Evolutionary conservation across 2,888 invertebrate species (phyloP).

Genomic region (Caenorhabditis panamensis): DNA sequence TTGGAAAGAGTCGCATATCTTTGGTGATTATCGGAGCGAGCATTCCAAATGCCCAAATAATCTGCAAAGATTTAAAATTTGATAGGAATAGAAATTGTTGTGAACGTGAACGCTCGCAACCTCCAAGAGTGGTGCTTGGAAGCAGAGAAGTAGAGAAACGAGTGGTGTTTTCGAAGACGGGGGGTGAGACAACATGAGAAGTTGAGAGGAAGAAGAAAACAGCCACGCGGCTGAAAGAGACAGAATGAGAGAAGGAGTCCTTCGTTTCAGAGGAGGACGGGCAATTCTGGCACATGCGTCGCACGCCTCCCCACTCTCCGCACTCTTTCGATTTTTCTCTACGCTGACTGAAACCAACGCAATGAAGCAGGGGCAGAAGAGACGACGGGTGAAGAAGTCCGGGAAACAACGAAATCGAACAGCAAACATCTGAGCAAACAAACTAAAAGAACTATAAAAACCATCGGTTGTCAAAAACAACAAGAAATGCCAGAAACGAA

Average conservation of each 20-base stretch:
- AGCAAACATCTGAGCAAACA: not conserved
- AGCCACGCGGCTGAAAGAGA: conserved; percentile 53
- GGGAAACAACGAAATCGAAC: not conserved
- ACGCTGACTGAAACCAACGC: conserved; percentile 2
- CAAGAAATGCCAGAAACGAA: too few relatives aligned
- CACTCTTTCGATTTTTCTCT: conserved; percentile 21
- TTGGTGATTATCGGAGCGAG: conserved; percentile 77
- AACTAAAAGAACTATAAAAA: not conserved
- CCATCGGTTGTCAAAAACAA: conserved; percentile 35
- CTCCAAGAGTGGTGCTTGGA: not conserved
- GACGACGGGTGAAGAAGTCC: too few relatives aligned
- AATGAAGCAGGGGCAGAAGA: too few relatives aligned
- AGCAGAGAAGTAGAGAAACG: not conserved
- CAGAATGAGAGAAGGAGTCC: conserved; percentile 36
- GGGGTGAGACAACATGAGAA: conserved; percentile 32
- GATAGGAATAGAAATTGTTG: not conserved
- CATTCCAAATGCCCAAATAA: conserved; percentile 51
- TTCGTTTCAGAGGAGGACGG: conserved; percentile 23
- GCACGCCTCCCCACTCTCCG: conserved; percentile 34
- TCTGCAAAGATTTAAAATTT: not conserved
- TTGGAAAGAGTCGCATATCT: conserved; percentile 76
- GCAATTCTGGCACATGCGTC: conserved; percentile 42
- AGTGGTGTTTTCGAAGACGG: conserved; percentile 33
- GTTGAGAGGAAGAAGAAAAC: conserved; percentile 1
- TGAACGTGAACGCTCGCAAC: conserved; percentile 8